phyloP scores from a whole-genome alignment of 2,888 invertebrate species.

The Tinea pellionella region DNA sequence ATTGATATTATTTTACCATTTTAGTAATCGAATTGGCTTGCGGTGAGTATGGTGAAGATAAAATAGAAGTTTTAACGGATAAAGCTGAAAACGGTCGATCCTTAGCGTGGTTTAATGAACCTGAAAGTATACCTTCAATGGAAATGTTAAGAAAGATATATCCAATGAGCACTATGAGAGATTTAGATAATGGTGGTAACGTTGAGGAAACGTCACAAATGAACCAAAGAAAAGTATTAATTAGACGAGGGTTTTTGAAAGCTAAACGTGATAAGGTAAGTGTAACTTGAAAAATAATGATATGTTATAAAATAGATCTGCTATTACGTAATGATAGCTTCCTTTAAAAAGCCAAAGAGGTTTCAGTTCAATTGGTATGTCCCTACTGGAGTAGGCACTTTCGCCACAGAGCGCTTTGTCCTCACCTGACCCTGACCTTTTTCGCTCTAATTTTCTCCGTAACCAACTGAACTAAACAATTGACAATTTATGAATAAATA shows the following conservation, averaged over 20 bases:
- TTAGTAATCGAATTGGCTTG: constrained; percentile 93
- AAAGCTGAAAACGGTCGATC: constrained; percentile 78
- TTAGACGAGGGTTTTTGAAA: constrained; percentile 79
- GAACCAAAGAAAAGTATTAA: constrained; percentile 78
- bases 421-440: no score
- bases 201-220: constrained; percentile 77
- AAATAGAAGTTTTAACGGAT: constrained; percentile 72
- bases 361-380: no score
- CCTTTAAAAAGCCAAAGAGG: no score
- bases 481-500: no score
- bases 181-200: constrained; percentile 43
- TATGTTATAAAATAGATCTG: no score
- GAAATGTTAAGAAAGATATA: constrained; percentile 67
- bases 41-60: constrained; percentile 89
- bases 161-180: constrained; percentile 58
- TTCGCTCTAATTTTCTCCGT: no score
- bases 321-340: no score
- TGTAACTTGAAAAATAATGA: constrained; percentile 6
- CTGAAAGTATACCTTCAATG: constrained; percentile 63
- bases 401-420: no score
- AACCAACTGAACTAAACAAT: no score
- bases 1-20: neutral
- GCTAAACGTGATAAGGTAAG: constrained; percentile 77
- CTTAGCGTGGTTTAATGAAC: constrained; percentile 75
- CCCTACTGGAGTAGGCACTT: no score